Evolutionary conservation across 1,140 invertebrate species (phyloP).

Genomic region (Zaprionus lachaisei): DNA sequence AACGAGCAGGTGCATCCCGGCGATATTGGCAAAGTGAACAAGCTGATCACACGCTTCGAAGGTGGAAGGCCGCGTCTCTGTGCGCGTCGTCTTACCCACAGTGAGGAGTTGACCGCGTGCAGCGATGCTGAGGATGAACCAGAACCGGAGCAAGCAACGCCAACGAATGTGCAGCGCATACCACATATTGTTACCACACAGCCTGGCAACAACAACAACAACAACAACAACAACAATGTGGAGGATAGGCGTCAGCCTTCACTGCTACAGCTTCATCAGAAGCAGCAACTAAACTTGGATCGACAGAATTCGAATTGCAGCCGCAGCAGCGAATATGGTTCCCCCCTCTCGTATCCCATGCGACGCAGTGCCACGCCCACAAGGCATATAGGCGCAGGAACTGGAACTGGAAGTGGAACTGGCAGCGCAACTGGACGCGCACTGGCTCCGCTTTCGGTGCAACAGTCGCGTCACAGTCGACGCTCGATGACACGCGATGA

Average conservation of each 20-base stretch:
- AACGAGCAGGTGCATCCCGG: conserved; percentile 70
- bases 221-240: conserved; percentile 18
- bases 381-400: conserved; percentile 7
- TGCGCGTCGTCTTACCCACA: conserved; percentile 47
- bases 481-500: conserved; percentile 77
- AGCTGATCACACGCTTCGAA: conserved; percentile 76
- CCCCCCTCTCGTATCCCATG: conserved; percentile 53
- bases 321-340: conserved; percentile 69
- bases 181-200: conserved; percentile 60
- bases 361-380: conserved; percentile 58
- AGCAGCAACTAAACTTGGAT: conserved; percentile 36
- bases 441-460: background rate
- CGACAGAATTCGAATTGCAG: conserved; percentile 71
- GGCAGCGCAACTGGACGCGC: background rate
- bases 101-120: conserved; percentile 60
- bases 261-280: background rate
- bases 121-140: conserved; percentile 33
- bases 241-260: too few relatives aligned
- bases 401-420: background rate
- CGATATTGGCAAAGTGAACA: conserved; percentile 79
- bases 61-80: conserved; percentile 55
- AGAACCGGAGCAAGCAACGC: conserved; percentile 22
- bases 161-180: conserved; percentile 36
- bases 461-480: conserved; percentile 44
- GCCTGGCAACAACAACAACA: conserved; percentile 35